Conservation (phyloP, 92 coral and sea anemone species). For the Palythoa grandis region DNA sequence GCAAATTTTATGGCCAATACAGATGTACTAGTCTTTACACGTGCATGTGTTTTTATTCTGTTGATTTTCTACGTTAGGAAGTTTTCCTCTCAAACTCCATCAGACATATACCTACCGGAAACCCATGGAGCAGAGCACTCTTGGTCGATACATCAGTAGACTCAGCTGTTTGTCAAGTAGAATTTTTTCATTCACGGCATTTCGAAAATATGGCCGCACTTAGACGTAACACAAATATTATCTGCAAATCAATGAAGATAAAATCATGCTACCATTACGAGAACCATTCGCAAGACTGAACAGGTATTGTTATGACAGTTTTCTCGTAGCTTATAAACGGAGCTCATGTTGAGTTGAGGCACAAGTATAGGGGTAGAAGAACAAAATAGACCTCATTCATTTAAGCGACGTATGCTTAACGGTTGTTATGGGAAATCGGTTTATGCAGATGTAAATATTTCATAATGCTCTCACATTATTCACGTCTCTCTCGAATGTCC, state of each 20-base stretch:
- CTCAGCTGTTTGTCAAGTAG: constrained; percentile 2
- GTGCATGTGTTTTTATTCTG: constrained; percentile 13
- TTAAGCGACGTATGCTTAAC: constrained; percentile 5
- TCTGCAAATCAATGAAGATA: constrained; percentile 20
- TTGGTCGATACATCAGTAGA: not conserved
- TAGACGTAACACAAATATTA: constrained; percentile 4
- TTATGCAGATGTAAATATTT: constrained; percentile 26
- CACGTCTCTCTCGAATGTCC: constrained; percentile 10
- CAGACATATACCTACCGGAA: constrained; percentile 14
- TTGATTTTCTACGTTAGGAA: not conserved
- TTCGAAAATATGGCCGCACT: not conserved
- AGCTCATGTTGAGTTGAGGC: not conserved
- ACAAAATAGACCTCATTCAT: not conserved
- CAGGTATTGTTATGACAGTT: not conserved
- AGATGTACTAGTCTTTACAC: not conserved
- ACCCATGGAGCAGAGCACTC: not conserved
- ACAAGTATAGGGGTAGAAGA: not conserved
- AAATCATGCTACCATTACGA: not conserved
- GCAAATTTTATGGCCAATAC: not conserved
- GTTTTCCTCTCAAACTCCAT: not conserved
- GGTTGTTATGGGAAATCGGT: constrained; percentile 19
- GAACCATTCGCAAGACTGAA: constrained; percentile 3
- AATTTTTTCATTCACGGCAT: not conserved
- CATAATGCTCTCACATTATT: not conserved
- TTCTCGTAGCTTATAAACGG: not conserved